These are phyloP conservation scores for Ciconia boyciana DNA, from an alignment of 2,113 vertebrate species.

Conservation along the genomic window DNA sequence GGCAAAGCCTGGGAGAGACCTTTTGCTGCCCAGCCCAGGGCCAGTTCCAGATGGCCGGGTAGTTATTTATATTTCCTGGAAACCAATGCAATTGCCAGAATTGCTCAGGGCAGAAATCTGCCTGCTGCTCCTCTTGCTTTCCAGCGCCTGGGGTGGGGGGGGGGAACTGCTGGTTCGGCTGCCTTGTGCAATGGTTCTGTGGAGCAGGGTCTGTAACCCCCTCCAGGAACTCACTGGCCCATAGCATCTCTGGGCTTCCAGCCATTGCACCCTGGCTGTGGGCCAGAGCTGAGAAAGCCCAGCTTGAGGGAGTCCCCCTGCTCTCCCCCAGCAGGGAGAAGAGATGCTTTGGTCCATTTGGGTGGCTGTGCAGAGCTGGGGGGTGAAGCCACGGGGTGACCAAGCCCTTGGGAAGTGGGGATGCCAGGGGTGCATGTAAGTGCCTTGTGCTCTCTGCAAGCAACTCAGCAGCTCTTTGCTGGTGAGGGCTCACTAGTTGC, in stretches of 20 bases:
- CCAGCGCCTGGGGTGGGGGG: background rate
- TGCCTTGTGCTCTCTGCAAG: background rate
- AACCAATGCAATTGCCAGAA: background rate
- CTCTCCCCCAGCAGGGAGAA: rapidly evolving
- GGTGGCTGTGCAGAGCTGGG: background rate
- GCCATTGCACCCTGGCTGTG: rapidly evolving
- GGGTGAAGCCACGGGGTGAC: background rate
- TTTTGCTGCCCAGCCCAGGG: background rate
- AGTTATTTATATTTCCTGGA: slow-evolving; percentile 33
- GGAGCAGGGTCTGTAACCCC: background rate
- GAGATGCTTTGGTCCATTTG: background rate
- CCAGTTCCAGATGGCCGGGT: background rate
- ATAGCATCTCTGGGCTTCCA: background rate
- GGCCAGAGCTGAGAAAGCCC: background rate
- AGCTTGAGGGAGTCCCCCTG: background rate
- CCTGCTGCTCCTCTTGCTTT: background rate
- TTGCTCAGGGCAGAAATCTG: background rate
- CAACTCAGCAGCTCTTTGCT: background rate
- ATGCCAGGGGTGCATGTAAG: rapidly evolving
- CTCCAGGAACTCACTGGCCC: rapidly evolving
- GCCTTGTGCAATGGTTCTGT: background rate
- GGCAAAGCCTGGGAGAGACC: background rate
- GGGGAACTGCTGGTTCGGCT: rapidly evolving
- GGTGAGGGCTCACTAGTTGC: rapidly evolving
- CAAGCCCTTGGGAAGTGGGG: rapidly evolving